A percentile compares a stretch with the other conserved stretches of the same genome.
Evolutionary conservation across 2,797 vertebrate species (phyloP).

Genomic region (Botia kubotai): DNA sequence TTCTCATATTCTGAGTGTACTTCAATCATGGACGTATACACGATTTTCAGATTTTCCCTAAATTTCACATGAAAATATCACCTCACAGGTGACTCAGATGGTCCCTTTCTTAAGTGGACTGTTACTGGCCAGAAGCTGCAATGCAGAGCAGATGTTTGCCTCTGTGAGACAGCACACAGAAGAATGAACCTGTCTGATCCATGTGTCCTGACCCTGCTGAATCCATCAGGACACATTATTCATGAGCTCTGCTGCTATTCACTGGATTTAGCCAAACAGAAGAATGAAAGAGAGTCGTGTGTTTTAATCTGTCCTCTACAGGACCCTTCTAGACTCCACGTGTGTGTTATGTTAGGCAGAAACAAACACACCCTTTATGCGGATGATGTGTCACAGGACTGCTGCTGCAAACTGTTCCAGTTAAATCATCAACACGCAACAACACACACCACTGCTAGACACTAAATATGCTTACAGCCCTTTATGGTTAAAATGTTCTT

Average conservation of each 20-base stretch:
- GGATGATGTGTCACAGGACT: neutral
- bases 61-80: too few relatives aligned
- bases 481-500: too few relatives aligned
- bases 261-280: neutral
- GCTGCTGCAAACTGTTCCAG: neutral
- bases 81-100: too few relatives aligned
- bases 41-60: too few relatives aligned
- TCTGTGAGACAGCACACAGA: neutral
- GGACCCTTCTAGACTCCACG: neutral
- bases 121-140: too few relatives aligned
- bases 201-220: neutral
- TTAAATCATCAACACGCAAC: constrained; percentile 2
- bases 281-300: neutral
- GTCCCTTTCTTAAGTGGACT: too few relatives aligned
- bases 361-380: constrained; percentile 3
- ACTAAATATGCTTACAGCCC: too few relatives aligned
- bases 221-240: neutral
- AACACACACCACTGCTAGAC: neutral
- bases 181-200: neutral
- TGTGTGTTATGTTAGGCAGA: neutral
- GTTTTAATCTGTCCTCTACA: neutral
- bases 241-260: neutral
- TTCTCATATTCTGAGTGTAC: too few relatives aligned
- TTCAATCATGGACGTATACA: too few relatives aligned
- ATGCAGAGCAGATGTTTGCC: too few relatives aligned